Evolutionary conservation across 2,888 invertebrate genomes (phyloP).

Genomic region (Synanthedon formicaeformis): DNA sequence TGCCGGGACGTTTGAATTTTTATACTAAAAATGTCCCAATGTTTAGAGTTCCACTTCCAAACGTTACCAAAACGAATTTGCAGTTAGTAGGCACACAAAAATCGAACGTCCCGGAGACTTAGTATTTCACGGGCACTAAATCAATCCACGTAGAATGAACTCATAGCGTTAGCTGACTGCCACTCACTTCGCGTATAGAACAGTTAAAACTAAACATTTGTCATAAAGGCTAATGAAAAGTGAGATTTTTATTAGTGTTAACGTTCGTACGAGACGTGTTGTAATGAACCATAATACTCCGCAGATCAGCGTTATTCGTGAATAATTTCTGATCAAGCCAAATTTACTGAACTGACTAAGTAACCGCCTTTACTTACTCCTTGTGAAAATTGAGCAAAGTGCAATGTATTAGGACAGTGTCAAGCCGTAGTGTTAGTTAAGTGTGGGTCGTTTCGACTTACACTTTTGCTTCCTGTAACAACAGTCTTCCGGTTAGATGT

Average conservation of each 20-base stretch:
- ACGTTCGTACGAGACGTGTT: slow-evolving; percentile 26
- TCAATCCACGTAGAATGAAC: slow-evolving; percentile 1
- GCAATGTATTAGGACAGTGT: slow-evolving; percentile 47
- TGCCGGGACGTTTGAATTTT: too few relatives aligned
- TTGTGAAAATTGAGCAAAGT: slow-evolving; percentile 52
- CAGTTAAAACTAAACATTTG: too few relatives aligned
- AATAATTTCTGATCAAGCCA: slow-evolving; percentile 59
- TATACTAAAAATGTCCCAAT: too few relatives aligned
- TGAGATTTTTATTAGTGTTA: slow-evolving; percentile 43
- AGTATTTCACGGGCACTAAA: too few relatives aligned
- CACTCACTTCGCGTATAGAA: too few relatives aligned
- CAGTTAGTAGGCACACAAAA: too few relatives aligned
- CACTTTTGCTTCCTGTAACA: slow-evolving; percentile 67
- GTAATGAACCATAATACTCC: slow-evolving; percentile 46
- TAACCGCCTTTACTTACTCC: slow-evolving; percentile 61
- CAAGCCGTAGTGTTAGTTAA: slow-evolving; percentile 55
- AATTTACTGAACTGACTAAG: slow-evolving; percentile 62
- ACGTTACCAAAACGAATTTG: too few relatives aligned
- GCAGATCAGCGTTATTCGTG: slow-evolving; percentile 47
- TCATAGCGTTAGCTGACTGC: too few relatives aligned
- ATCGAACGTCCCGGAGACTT: too few relatives aligned
- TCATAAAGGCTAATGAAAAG: slow-evolving; percentile 27
- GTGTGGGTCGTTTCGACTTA: slow-evolving; percentile 44
- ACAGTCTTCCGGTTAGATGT: slow-evolving; percentile 68
- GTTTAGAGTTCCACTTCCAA: too few relatives aligned